Conservation (phyloP, 2,888 invertebrate species). For the Microchrysa polita region DNA sequence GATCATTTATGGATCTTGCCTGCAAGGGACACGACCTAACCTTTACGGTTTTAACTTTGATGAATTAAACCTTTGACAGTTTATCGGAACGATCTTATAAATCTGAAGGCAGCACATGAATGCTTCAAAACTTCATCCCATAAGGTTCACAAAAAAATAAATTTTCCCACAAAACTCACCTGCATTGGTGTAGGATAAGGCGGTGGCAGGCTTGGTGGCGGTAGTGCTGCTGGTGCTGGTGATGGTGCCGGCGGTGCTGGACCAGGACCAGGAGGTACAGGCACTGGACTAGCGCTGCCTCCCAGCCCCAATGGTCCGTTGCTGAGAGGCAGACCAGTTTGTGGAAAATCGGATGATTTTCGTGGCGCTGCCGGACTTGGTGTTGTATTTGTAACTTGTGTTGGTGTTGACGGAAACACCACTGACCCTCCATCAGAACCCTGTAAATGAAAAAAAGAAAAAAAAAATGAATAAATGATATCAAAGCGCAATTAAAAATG, state of each 20-base stretch:
- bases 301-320: constrained; percentile 72
- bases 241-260: constrained; percentile 74
- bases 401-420: constrained; percentile 73
- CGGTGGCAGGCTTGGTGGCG: constrained; percentile 73
- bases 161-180: constrained; percentile 53
- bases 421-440: constrained; percentile 82
- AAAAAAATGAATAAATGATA: background rate
- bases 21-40: too few species aligned
- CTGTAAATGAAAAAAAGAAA: constrained; percentile 62
- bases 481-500: constrained; percentile 3
- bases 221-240: constrained; percentile 75
- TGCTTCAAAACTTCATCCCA: too few species aligned
- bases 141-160: too few species aligned
- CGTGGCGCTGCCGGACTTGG: constrained; percentile 71
- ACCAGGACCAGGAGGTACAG: constrained; percentile 71
- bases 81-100: too few species aligned
- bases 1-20: too few species aligned
- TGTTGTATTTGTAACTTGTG: constrained; percentile 61
- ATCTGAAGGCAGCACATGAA: too few species aligned
- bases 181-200: constrained; percentile 68
- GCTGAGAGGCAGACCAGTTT: constrained; percentile 67
- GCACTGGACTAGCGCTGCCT: constrained; percentile 72
- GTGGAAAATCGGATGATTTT: constrained; percentile 73
- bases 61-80: too few species aligned
- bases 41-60: too few species aligned